Evolutionary conservation across 2,797 vertebrate genomes (phyloP).

Genomic region (Leucoraja ocellata): DNA sequence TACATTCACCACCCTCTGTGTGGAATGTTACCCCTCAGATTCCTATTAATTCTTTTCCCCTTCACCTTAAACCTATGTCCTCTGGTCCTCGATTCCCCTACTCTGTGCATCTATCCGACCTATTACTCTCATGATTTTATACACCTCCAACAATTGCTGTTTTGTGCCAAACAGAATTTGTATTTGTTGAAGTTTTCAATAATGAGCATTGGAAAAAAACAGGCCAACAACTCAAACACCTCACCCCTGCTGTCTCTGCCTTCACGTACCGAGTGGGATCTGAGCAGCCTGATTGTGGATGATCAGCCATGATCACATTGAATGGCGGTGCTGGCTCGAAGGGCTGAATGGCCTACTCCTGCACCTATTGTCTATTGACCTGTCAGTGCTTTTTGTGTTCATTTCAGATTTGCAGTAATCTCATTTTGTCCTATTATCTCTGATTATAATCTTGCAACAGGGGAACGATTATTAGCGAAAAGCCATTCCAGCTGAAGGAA

Average conservation of each 20-base stretch:
- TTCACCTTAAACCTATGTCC: too few relatives aligned
- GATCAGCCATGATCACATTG: too few relatives aligned
- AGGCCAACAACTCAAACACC: background rate
- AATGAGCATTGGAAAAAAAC: background rate
- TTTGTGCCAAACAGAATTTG: background rate
- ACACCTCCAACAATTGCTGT: background rate
- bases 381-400: background rate
- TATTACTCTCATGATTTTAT: too few relatives aligned
- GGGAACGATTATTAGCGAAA: background rate
- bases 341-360: too few relatives aligned
- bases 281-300: background rate
- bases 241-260: background rate
- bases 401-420: background rate
- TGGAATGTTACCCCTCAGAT: too few relatives aligned
- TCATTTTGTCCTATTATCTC: background rate
- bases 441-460: background rate
- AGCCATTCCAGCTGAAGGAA: background rate
- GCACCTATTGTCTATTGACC: too few relatives aligned
- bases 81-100: too few relatives aligned
- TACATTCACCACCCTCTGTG: too few relatives aligned
- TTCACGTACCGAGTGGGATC: background rate
- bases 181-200: background rate
- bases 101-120: too few relatives aligned
- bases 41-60: too few relatives aligned
- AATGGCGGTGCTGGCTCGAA: too few relatives aligned